Base-by-base conservation (phyloP, 2,888 invertebrate genomes). In the Apocheima hispidaria region DNA sequence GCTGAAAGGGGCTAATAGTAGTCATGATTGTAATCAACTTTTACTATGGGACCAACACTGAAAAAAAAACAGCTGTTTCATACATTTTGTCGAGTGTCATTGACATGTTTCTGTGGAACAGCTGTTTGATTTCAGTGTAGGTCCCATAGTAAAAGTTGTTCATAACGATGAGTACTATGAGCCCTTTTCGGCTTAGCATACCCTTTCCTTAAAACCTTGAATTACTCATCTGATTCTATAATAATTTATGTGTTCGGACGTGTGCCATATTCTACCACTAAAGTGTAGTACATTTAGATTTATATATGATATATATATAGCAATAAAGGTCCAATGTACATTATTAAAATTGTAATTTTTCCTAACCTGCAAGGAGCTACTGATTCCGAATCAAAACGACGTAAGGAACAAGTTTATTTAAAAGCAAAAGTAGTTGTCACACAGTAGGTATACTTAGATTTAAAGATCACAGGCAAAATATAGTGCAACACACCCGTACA, bases 241-340 rank as follows among this genome's bases (percentile, higher is more conserved):
- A 35, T 0, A 14, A n/a, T n/a, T 14, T 41, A 38, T 3, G 18
- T 4, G 2, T 21, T 16, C 26, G 16, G 6, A 14, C 9, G 10
- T 43, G 53, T 54, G 60, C 53, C 53, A 48, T 49, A 53, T 52
- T 46, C 14, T 18, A 10, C 18, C 35, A 20, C 16, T 28, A 4
- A 16, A 16, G 21, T 40, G n/a, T 35, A 30, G 2, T 9, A 3
- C 4, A 20, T 0, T 9, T 44, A 46, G 16, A 59, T 6, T 43
- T 44, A 36, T 14, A 40, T 21, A 38, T 23, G 10, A 10, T 12
- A 38, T 9, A 14, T 1, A 18, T 18, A 0, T 44, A 48, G 48
- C 33, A 35, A 49, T 30, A 76, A 87, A 87, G 91, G 91, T 91
- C 90, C 90, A 90, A 90, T 86, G 82, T 90, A 84, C 87, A 85